A percentile compares a stretch with the other conserved stretches of the same genome.
phyloP scores from a whole-genome alignment of 1,140 invertebrate genomes.

The Maniola jurtina region DNA sequence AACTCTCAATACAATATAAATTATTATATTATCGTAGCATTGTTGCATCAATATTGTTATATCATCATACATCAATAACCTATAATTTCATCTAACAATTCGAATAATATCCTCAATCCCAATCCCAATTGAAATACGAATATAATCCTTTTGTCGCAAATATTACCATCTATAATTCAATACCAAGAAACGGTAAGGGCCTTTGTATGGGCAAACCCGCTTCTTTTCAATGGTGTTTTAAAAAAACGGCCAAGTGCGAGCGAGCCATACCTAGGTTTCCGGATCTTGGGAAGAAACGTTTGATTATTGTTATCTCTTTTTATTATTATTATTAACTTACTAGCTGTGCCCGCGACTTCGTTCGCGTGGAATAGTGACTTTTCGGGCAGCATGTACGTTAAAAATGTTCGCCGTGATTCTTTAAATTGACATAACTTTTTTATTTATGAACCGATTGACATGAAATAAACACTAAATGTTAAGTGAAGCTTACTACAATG shows the following conservation, averaged over 20 bases:
- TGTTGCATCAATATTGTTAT: slow-evolving; percentile 15
- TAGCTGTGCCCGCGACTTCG: too few species aligned
- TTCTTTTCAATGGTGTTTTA: slow-evolving; percentile 10
- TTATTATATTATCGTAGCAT: slow-evolving; percentile 15
- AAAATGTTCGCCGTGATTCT: too few species aligned
- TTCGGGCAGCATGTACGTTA: too few species aligned
- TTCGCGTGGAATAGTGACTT: too few species aligned
- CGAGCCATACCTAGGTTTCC: too few species aligned
- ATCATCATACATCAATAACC: slow-evolving; percentile 21
- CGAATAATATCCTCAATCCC: neutral
- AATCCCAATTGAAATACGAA: neutral
- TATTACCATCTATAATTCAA: slow-evolving; percentile 6
- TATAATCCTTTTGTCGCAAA: neutral
- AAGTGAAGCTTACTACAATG: too few species aligned
- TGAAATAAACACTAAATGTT: too few species aligned
- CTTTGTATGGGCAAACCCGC: neutral
- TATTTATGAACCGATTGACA: too few species aligned
- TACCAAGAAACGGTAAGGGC: neutral
- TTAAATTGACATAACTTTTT: too few species aligned
- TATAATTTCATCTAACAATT: slow-evolving; percentile 17
- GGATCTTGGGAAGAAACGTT: too few species aligned
- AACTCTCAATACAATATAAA: slow-evolving; percentile 11
- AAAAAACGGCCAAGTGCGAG: neutral
- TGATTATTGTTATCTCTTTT: too few species aligned
- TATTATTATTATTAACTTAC: too few species aligned